These are phyloP conservation scores for Drosophila atroscutellata DNA, from an alignment of 2,888 invertebrate species.

Conservation along the genomic window DNA sequence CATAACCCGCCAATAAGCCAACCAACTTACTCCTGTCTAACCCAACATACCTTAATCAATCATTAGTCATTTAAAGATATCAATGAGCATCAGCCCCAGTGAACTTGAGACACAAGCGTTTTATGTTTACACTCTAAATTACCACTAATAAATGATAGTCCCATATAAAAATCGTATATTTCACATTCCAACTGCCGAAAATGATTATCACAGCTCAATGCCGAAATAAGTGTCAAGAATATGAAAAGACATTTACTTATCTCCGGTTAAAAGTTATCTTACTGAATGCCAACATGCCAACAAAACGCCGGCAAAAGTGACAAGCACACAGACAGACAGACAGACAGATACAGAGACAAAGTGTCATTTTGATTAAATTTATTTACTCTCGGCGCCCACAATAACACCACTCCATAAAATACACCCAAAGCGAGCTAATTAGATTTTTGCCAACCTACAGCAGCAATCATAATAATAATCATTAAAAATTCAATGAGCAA, in stretches of 20 bases:
- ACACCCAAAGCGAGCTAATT: constrained; percentile 32
- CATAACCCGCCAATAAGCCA: neutral
- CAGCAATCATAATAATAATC: constrained; percentile 17
- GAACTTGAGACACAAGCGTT: neutral
- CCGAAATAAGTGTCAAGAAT: constrained; percentile 13
- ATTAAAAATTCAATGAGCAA: constrained; percentile 21
- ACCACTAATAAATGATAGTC: neutral
- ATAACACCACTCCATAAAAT: constrained; percentile 13
- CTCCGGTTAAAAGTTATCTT: constrained; percentile 21
- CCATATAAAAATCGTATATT: neutral
- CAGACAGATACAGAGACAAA: neutral
- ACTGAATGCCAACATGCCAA: constrained; percentile 20
- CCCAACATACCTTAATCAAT: neutral
- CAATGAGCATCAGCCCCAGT: neutral
- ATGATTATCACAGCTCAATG: constrained; percentile 1
- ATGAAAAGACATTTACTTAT: constrained; percentile 18
- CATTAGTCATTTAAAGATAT: neutral
- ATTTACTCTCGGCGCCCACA: constrained; percentile 29
- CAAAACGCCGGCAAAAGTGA: neutral
- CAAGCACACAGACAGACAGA: neutral
- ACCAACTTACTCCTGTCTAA: neutral
- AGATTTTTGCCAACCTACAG: constrained; percentile 18
- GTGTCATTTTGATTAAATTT: constrained; percentile 29
- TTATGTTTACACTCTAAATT: neutral
- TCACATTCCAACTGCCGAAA: neutral